Evolutionary conservation across 1,140 invertebrate genomes (phyloP).

Genomic region (Neuroterus valhalla): DNA sequence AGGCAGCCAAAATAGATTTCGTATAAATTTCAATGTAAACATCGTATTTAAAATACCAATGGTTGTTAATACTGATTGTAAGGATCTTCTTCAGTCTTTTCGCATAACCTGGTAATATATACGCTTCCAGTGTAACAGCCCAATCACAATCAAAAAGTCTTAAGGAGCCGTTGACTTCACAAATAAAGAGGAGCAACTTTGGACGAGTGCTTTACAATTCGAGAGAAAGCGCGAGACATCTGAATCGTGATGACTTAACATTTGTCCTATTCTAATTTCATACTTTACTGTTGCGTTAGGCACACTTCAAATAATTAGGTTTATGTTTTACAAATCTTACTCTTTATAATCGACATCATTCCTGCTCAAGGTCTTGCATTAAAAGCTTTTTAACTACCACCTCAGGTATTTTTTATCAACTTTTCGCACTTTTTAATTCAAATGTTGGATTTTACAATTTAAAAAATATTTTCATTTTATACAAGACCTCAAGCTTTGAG

Average conservation of each 20-base stretch:
- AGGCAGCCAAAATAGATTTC: conserved; percentile 64
- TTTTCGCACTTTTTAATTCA: neutral
- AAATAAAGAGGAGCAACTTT: conserved; percentile 59
- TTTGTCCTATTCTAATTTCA: conserved; percentile 43
- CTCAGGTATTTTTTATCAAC: conserved; percentile 31
- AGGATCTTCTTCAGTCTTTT: conserved; percentile 69
- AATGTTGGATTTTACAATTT: conserved; percentile 20
- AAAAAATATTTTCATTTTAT: conserved; percentile 5
- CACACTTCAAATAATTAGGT: conserved; percentile 57
- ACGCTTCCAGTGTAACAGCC: conserved; percentile 41
- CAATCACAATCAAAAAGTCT: conserved; percentile 50
- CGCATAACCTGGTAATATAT: conserved; percentile 45
- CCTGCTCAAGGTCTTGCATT: conserved; percentile 5
- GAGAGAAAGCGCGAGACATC: conserved; percentile 47
- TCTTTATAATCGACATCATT: conserved; percentile 32
- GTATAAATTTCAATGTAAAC: conserved; percentile 62
- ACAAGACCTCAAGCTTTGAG: conserved; percentile 31
- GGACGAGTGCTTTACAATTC: conserved; percentile 59
- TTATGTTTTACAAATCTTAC: conserved; percentile 43
- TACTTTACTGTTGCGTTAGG: conserved; percentile 60
- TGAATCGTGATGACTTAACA: conserved; percentile 46
- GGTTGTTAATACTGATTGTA: conserved; percentile 70
- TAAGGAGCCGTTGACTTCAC: conserved; percentile 49
- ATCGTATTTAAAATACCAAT: conserved; percentile 65
- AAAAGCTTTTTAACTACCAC: neutral